Evolutionary conservation across 1,140 invertebrate genomes (phyloP), one percentile per base, ranked within the genome.

Genomic region (Euura lappo): DNA sequence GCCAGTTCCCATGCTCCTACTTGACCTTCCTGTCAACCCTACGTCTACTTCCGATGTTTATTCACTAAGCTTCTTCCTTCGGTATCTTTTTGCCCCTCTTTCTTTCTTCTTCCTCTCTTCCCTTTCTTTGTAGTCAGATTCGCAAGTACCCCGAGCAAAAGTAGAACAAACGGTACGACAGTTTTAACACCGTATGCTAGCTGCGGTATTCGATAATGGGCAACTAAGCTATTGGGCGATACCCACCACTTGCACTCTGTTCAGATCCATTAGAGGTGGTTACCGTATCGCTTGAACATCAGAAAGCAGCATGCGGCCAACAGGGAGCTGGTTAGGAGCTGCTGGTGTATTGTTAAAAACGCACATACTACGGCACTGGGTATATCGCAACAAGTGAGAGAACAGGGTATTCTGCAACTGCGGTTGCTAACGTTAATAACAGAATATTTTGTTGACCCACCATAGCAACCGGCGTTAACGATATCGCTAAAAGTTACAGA

Each of bases 11-110:
- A 60, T 60, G 51, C 51, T n/a, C 51, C 13, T 60, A 6, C 51
- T n/a, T 60, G 51, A 60, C 51, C 51, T 60, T 60, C 51, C 51
- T 60, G 51, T 60, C 51, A 60, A 60, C 51, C 51, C 51, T 60
- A n/a, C 51, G 51, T 60, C 51, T 60, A 60, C 51, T 60, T 60
- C 51, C 51, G 51, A 60, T 60, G 13, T 60, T 60, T 60, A 60
- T 60, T 6, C 51, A 60, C 51, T 6, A n/a, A 60, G 51, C 13
- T n/a, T 8, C 51, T 8, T 60, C 51, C 3, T 6, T 6, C 5
- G 3, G 51, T 6, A 8, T 60, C 51, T 11, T 60, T 11, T 6
- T 60, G 8, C 5, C 51, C 3, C 51, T 3, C 13, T n/a, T 6
- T 60, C 51, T 2, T 60, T 60, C 6, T 11, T 60, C 51, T 4